These are phyloP conservation scores for Rhynchotus rufescens DNA, from an alignment of 2,797 vertebrate species.

Conservation along the genomic window DNA sequence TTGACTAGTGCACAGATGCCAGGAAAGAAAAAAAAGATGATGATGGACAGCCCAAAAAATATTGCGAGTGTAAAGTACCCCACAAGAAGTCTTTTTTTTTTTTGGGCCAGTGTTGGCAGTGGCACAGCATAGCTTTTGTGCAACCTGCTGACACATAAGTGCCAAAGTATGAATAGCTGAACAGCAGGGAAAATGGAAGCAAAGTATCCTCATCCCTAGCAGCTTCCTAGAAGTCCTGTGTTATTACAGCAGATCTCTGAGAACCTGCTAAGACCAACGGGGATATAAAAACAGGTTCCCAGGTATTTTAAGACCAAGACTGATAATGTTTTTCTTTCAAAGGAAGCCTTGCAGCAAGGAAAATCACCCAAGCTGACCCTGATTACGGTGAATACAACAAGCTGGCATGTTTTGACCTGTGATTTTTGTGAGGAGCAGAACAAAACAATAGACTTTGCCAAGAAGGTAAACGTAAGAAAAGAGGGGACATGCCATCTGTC, in stretches of 20 bases:
- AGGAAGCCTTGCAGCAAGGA: neutral
- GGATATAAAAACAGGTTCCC: conserved; percentile 24
- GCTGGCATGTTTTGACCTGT: neutral
- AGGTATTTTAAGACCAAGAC: neutral
- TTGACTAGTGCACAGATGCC: conserved; percentile 13
- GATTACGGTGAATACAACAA: neutral
- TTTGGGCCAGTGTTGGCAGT: conserved; percentile 19
- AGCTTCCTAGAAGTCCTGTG: conserved; percentile 54
- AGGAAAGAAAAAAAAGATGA: conserved; percentile 26
- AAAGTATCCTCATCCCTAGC: conserved; percentile 25
- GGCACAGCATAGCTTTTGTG: neutral
- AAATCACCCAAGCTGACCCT: neutral
- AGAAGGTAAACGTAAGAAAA: conserved; percentile 51
- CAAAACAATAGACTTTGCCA: conserved; percentile 45
- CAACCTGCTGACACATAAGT: conserved; percentile 33
- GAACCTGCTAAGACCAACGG: conserved; percentile 12
- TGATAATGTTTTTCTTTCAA: neutral
- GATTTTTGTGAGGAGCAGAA: conserved; percentile 33
- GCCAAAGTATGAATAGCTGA: conserved; percentile 64
- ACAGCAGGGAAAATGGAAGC: conserved; percentile 50
- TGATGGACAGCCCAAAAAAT: conserved; percentile 23
- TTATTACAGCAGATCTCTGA: conserved; percentile 31
- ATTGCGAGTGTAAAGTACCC: conserved; percentile 7
- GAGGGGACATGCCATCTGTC: conserved; percentile 63
- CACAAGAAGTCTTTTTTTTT: conserved; percentile 11